phyloP scores from a whole-genome alignment of 1,140 invertebrate genomes.

The Mercenaria mercenaria region DNA sequence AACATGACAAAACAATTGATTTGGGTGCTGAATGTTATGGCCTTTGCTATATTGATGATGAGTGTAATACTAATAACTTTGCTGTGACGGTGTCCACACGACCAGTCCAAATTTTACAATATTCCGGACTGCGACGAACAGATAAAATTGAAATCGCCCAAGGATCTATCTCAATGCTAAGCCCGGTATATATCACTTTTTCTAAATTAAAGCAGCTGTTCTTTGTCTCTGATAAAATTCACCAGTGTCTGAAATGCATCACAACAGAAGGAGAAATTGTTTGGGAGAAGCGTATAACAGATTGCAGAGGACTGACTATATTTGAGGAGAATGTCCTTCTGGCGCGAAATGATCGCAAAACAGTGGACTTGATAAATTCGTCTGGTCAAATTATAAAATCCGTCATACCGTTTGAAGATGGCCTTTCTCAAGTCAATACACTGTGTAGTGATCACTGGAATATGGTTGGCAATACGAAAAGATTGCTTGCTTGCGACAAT shows the following conservation, averaged over 20 bases:
- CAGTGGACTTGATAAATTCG: constrained; percentile 29
- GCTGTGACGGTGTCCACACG: not conserved
- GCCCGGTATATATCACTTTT: constrained; percentile 33
- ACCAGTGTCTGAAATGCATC: constrained; percentile 40
- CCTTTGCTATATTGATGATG: not conserved
- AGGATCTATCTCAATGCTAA: not conserved
- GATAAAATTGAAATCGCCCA: not conserved
- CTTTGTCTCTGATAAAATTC: constrained; percentile 9
- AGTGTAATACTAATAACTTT: not conserved
- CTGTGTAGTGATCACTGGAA: not conserved
- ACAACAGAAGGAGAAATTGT: not conserved
- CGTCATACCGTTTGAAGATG: constrained; percentile 17
- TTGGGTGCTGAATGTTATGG: constrained; percentile 45
- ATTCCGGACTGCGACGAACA: not conserved
- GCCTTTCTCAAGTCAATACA: constrained; percentile 8
- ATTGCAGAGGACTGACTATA: constrained; percentile 8
- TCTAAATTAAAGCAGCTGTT: not conserved
- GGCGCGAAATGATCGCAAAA: constrained; percentile 24
- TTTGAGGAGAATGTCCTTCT: constrained; percentile 16
- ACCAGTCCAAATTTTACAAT: not conserved
- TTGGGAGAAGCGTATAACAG: constrained; percentile 39
- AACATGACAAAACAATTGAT: not conserved
- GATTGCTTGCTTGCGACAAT: constrained; percentile 26
- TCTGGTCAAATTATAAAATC: constrained; percentile 44
- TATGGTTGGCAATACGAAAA: not conserved